Base-by-base conservation (phyloP, 2,797 vertebrate genomes). In the Diplodus sargus region DNA sequence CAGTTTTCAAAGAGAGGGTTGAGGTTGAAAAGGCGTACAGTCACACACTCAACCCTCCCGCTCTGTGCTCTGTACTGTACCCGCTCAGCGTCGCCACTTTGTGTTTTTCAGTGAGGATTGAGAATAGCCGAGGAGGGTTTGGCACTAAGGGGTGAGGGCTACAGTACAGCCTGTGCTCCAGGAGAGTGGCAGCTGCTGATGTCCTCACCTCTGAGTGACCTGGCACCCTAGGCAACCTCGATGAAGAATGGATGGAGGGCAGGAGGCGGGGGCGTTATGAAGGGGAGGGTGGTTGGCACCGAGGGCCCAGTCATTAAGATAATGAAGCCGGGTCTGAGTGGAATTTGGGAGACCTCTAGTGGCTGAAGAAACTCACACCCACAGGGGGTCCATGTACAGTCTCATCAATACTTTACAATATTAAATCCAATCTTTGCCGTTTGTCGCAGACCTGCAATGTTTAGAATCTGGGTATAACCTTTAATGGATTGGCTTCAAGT, bases 301-400 rank as follows among this genome's bases (percentile, higher is more conserved):
- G 22, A 81, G 81, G 76, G 70, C 59, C 65, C 48, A 59, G 76
- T 80, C 82, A 87, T 92, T 88, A 90, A 70, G 85, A 82, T 92
- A 87, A 92, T 85, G 83, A 84, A 80, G n/a, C 42, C 82, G 64
- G 25, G 28, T 77, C 59, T 39, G 45, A 57, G 80, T 84, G 76
- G 88, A 51, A 73, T 81, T 81, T 85, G 91, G 88, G 92, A 85
- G 93, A 83, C 94, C 89, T 90, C 94, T 92, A 89, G 91, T 92
- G 93, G 90, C 42, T 13, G 47, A 43, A 65, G 42, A 30, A 15
- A 28, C 13, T 17, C 3, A 47, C 45, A 39, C 4, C 42, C 56
- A 42, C 17, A 17, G 9, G 22, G 16, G 45, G 39, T 42, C 1
- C 2, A 51, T 7, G 12, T n/a, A 25, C 30, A 65, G 28, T 11